Conservation (phyloP, 1,140 invertebrate species). For the Dysdera silvatica region DNA sequence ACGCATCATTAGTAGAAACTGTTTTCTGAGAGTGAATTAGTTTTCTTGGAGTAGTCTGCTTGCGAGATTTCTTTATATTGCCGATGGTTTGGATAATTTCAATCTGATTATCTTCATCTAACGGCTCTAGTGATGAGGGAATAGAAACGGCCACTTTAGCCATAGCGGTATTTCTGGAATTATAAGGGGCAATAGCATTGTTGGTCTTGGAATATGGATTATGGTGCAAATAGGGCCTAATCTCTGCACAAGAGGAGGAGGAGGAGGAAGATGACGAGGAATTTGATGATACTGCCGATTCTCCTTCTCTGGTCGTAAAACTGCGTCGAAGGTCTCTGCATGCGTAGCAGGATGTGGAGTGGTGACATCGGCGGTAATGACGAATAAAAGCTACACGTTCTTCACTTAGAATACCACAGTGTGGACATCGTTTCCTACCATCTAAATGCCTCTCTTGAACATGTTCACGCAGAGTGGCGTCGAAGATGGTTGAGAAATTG, state of each 20-base stretch:
- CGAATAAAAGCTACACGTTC: conserved; percentile 13
- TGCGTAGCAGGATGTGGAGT: conserved; percentile 9
- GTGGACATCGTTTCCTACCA: conserved; percentile 39
- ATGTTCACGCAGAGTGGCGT: conserved; percentile 37
- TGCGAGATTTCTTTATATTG: conserved; percentile 38
- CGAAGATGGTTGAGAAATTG: conserved; percentile 38
- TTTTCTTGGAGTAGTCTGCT: conserved; percentile 48
- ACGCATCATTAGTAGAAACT: too few species aligned
- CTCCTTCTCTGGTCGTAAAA: neutral
- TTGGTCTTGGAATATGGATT: conserved; percentile 19
- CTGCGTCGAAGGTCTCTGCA: conserved; percentile 19
- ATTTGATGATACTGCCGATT: neutral
- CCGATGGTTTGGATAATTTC: neutral
- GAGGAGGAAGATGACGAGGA: neutral
- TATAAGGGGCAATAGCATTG: conserved; percentile 7
- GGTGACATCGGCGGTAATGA: conserved; percentile 22
- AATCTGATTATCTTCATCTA: neutral
- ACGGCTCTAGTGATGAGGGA: conserved; percentile 1
- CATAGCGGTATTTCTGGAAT: conserved; percentile 16
- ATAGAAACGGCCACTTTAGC: conserved; percentile 17
- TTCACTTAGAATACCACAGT: conserved; percentile 35
- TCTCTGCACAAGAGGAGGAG: neutral
- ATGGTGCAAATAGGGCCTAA: conserved; percentile 17
- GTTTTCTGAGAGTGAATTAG: conserved; percentile 34
- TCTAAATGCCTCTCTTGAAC: conserved; percentile 37